phyloP scores from a whole-genome alignment of 2,113 vertebrate genomes.

The Montifringilla adamsi region DNA sequence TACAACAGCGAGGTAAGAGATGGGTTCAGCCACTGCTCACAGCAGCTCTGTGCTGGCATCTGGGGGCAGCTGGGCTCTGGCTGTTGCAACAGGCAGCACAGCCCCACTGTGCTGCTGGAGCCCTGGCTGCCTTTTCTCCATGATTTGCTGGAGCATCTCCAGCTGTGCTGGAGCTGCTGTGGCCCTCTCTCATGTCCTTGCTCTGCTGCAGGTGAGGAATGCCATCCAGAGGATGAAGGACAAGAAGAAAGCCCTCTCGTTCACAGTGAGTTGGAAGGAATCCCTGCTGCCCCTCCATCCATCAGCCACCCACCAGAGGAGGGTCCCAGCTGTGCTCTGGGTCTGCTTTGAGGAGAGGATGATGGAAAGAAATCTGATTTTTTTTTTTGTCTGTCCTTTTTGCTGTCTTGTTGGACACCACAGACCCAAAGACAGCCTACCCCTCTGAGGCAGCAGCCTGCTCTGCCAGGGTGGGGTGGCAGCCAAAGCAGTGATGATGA shows the following conservation, averaged over 20 bases:
- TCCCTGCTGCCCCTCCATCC: neutral
- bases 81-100: neutral
- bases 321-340: neutral
- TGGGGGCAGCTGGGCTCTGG: neutral
- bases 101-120: neutral
- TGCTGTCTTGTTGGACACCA: neutral
- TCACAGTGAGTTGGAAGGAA: constrained; percentile 74
- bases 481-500: neutral
- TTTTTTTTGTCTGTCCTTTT: neutral
- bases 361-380: neutral
- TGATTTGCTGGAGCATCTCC: neutral
- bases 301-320: neutral
- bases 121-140: neutral
- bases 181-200: neutral
- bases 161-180: neutral
- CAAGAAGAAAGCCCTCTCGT: constrained; percentile 84
- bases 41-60: neutral
- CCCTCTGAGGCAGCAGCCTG: neutral
- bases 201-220: constrained; percentile 81
- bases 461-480: neutral
- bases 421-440: neutral
- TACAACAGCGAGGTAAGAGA: constrained; percentile 87
- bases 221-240: constrained; percentile 89
- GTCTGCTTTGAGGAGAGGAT: neutral
- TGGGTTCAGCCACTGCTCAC: neutral